Percentiles rank a stretch among this genome's conserved stretches.
phyloP scores from a whole-genome alignment of 2,113 vertebrate species.

The Solenodon paradoxus region DNA sequence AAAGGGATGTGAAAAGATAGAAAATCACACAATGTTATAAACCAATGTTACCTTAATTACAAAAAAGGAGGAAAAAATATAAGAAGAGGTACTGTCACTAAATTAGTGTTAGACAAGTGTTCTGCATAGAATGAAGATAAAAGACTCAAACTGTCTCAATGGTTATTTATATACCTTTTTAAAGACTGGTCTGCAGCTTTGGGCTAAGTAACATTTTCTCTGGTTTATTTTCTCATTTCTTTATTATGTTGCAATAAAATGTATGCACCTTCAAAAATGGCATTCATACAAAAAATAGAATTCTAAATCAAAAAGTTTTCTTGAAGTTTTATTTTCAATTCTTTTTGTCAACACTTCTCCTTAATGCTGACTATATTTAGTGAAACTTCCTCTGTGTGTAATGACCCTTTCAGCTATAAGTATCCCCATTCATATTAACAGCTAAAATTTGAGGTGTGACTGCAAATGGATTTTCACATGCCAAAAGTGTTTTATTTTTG shows the following conservation, averaged over 20 bases:
- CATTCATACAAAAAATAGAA: conserved; percentile 14
- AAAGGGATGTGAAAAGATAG: background rate
- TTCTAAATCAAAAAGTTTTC: conserved; percentile 44
- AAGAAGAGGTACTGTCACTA: background rate
- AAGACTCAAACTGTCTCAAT: background rate
- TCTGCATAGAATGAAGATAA: background rate
- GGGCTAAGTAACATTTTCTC: background rate
- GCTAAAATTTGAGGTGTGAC: background rate
- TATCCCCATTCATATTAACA: background rate
- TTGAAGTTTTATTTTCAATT: conserved; percentile 47
- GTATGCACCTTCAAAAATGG: conserved; percentile 1
- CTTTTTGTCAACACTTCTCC: conserved; percentile 38
- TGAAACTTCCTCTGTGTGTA: background rate
- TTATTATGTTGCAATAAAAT: conserved; percentile 22
- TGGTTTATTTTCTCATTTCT: conserved; percentile 13
- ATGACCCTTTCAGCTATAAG: background rate
- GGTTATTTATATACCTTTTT: background rate
- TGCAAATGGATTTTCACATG: conserved; percentile 26
- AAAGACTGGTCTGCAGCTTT: background rate
- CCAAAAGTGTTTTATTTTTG: conserved; percentile 30
- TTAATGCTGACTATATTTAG: conserved; percentile 30
- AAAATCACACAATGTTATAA: background rate
- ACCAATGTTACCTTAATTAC: background rate
- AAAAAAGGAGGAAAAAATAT: background rate
- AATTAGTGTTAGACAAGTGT: background rate